phyloP scores from a whole-genome alignment of 2,888 invertebrate species.

The Chrysotoxum bicinctum region DNA sequence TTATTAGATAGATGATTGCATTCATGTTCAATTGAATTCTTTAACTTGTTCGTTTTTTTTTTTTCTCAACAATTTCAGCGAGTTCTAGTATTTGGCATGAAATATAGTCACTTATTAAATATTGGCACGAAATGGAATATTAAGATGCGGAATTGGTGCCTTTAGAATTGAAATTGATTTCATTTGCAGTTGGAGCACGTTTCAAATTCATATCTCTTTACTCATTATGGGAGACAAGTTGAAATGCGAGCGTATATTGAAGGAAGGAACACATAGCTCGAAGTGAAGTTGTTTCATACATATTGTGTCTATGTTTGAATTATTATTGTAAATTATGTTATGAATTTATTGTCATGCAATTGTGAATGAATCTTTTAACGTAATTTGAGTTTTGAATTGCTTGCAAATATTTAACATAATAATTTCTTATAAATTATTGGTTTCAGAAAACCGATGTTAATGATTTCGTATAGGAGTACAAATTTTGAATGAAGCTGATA shows the following conservation, averaged over 20 bases:
- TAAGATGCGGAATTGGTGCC: neutral
- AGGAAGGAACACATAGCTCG: too few species aligned
- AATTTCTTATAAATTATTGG: too few species aligned
- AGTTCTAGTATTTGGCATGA: neutral
- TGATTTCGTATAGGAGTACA: too few species aligned
- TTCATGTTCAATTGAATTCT: slow-evolving; percentile 2
- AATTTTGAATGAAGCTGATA: too few species aligned
- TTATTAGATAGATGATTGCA: slow-evolving; percentile 15
- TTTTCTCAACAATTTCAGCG: neutral
- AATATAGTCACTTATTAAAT: slow-evolving; percentile 1
- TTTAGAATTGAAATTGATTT: neutral
- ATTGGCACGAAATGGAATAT: slow-evolving; percentile 10
- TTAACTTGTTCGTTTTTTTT: neutral
- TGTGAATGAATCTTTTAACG: too few species aligned
- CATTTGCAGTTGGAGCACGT: slow-evolving; percentile 5
- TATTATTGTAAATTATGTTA: too few species aligned
- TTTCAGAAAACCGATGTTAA: too few species aligned
- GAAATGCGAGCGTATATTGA: neutral
- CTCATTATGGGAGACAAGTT: neutral
- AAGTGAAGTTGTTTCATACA: too few species aligned
- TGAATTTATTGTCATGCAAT: too few species aligned
- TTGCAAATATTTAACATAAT: too few species aligned
- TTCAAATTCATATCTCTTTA: neutral
- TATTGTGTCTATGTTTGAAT: too few species aligned
- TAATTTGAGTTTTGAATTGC: too few species aligned